Conservation (phyloP, 2,888 invertebrate species). For the Rapana venosa region DNA sequence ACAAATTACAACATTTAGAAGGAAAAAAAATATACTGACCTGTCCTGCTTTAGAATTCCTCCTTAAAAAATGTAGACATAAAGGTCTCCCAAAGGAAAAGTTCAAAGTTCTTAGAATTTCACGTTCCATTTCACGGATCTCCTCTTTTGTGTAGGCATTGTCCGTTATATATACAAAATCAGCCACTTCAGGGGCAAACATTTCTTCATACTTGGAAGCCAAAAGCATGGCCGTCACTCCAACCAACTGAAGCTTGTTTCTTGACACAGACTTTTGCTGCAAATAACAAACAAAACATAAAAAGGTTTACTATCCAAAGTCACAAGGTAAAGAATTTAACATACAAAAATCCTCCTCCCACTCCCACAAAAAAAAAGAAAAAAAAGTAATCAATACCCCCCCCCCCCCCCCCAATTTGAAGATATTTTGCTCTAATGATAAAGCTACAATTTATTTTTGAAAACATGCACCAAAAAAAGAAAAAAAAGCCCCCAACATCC, state of each 20-base stretch:
- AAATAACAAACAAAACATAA: slow-evolving; percentile 40
- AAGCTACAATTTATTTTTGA: too few species aligned
- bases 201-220: slow-evolving; percentile 96
- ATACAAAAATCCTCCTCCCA: too few species aligned
- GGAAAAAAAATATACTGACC: slow-evolving; percentile 76
- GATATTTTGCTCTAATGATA: too few species aligned
- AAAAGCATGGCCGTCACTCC: slow-evolving; percentile 93
- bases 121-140: slow-evolving; percentile 90
- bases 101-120: slow-evolving; percentile 87
- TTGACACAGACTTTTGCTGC: slow-evolving; percentile 81
- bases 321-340: background rate
- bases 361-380: too few species aligned
- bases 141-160: slow-evolving; percentile 87
- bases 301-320: too few species aligned
- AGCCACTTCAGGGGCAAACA: slow-evolving; percentile 89
- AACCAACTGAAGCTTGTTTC: slow-evolving; percentile 89
- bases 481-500: too few species aligned
- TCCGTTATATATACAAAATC: slow-evolving; percentile 96
- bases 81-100: slow-evolving; percentile 90
- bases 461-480: too few species aligned
- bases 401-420: too few species aligned
- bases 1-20: too few species aligned
- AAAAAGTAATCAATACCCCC: too few species aligned
- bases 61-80: slow-evolving; percentile 92
- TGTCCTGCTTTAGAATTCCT: slow-evolving; percentile 81